Evolutionary conservation across 2,113 vertebrate species (phyloP).

Genomic region (Cisticola juncidis): DNA sequence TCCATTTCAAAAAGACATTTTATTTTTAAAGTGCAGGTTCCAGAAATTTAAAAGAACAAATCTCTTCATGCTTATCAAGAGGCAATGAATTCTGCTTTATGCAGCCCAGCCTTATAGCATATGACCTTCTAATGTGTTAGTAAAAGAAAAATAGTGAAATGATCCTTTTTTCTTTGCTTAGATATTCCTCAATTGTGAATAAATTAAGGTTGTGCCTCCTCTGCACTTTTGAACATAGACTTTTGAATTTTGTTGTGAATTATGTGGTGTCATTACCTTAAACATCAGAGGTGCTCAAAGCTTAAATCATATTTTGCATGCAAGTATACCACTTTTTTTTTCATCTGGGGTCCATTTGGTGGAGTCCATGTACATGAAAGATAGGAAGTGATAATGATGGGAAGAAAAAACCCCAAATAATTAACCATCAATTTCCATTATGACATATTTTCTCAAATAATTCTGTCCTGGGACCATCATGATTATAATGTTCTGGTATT

Average conservation of each 20-base stretch:
- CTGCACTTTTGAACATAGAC: neutral
- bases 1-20: neutral
- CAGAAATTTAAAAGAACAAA: neutral
- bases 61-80: neutral
- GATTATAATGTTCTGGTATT: neutral
- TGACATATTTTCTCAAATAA: neutral
- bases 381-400: neutral
- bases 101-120: neutral
- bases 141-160: neutral
- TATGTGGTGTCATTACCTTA: neutral
- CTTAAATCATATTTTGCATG: neutral
- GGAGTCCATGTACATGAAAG: neutral
- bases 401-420: neutral
- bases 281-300: neutral
- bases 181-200: neutral
- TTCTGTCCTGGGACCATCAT: neutral
- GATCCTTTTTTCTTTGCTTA: neutral
- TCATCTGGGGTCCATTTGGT: conserved; percentile 2
- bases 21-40: neutral
- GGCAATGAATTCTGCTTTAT: neutral
- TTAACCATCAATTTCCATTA: neutral
- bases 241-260: neutral
- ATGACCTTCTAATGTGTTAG: neutral
- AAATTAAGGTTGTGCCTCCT: neutral
- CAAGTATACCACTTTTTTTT: neutral